These are phyloP conservation scores for Tribolium freemani DNA, from an alignment of 2,888 invertebrate genomes.

Conservation along the genomic window DNA sequence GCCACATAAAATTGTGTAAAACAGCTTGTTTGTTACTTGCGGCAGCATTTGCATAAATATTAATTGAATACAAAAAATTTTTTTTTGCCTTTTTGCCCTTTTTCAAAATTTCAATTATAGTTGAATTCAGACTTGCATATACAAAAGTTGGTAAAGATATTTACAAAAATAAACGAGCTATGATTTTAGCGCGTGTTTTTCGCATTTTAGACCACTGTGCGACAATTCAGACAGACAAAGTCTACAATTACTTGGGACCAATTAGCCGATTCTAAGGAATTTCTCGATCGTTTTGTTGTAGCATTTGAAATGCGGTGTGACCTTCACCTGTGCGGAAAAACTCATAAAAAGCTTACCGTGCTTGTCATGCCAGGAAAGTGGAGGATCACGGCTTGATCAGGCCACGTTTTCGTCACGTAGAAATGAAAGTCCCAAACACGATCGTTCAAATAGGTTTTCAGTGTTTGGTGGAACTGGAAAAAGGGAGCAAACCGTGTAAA, in stretches of 20 bases:
- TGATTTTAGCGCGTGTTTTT: too few species aligned
- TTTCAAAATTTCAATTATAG: too few species aligned
- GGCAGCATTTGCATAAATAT: too few species aligned
- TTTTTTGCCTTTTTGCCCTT: too few species aligned
- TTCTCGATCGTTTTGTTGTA: background rate
- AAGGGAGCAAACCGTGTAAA: background rate
- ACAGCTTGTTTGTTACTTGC: too few species aligned
- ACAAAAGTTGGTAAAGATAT: too few species aligned
- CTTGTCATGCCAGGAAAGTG: constrained; percentile 92
- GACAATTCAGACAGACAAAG: too few species aligned
- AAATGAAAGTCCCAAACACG: constrained; percentile 92
- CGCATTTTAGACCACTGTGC: too few species aligned
- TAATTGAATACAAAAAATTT: too few species aligned
- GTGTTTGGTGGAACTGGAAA: constrained; percentile 88
- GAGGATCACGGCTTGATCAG: constrained; percentile 85
- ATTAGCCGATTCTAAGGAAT: background rate
- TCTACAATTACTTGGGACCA: constrained; percentile 10
- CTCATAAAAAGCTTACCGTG: constrained; percentile 75
- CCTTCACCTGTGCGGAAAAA: constrained; percentile 11
- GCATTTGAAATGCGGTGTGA: constrained; percentile 11
- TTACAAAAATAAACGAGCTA: too few species aligned
- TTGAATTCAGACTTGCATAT: too few species aligned
- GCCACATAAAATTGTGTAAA: too few species aligned
- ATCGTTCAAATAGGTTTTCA: constrained; percentile 89
- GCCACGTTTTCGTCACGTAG: constrained; percentile 92